Conservation (phyloP, 2,888 invertebrate species). For the Alcis repandata region DNA sequence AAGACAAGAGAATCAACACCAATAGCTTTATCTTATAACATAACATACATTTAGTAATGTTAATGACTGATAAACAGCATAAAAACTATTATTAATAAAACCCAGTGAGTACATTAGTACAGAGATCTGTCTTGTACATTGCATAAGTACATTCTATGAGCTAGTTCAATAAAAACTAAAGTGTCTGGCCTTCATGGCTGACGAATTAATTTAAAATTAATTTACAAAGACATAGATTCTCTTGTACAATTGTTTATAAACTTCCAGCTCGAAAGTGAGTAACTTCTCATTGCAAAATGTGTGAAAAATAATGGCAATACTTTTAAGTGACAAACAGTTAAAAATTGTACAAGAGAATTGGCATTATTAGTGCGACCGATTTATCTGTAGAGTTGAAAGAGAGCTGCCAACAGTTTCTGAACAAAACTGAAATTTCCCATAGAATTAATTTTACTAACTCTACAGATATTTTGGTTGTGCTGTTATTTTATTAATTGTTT, state of each 20-base stretch:
- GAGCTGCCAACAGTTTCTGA: too few species aligned
- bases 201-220: conserved; percentile 25
- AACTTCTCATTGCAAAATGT: too few species aligned
- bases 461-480: not conserved
- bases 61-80: not conserved
- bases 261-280: not conserved
- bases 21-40: not conserved
- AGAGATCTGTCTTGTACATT: conserved; percentile 37
- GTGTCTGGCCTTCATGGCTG: conserved; percentile 21
- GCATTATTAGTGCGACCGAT: not conserved
- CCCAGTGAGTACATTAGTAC: conserved; percentile 33
- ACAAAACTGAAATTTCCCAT: too few species aligned
- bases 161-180: conserved; percentile 44
- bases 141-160: conserved; percentile 63
- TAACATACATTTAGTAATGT: not conserved
- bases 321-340: not conserved
- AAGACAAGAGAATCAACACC: not conserved
- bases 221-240: conserved; percentile 6
- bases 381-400: too few species aligned
- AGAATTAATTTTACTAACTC: too few species aligned
- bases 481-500: conserved; percentile 56
- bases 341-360: not conserved
- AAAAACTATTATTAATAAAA: conserved; percentile 3
- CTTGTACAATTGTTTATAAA: not conserved
- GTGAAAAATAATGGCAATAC: not conserved